Percentiles rank a stretch among this genome's conserved stretches.
phyloP scores from a whole-genome alignment of 2,888 invertebrate species.

The Tridacna gigas region DNA sequence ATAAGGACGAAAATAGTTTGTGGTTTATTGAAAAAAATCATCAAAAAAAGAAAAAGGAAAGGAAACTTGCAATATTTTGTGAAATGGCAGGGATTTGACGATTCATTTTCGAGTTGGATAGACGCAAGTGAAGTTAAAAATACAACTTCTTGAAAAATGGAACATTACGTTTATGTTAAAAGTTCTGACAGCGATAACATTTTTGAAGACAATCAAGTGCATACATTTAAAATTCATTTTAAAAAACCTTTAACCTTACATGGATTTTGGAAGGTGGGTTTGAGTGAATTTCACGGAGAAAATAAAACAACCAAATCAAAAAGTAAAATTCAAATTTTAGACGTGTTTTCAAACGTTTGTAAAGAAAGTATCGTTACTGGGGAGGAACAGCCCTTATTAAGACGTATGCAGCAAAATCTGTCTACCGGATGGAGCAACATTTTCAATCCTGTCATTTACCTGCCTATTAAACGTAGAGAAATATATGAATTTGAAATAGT shows the following conservation, averaged over 20 bases:
- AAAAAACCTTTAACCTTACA: slow-evolving; percentile 4
- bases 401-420: slow-evolving; percentile 41
- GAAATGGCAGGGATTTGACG: slow-evolving; percentile 33
- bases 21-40: no score
- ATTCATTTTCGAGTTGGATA: slow-evolving; percentile 36
- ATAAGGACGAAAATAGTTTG: slow-evolving; percentile 43
- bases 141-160: slow-evolving; percentile 22
- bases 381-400: slow-evolving; percentile 42
- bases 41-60: no score
- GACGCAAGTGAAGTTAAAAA: slow-evolving; percentile 21
- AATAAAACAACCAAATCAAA: not conserved
- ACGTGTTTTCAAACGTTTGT: slow-evolving; percentile 50
- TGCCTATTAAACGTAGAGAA: slow-evolving; percentile 51
- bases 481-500: slow-evolving; percentile 44
- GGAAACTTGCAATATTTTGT: slow-evolving; percentile 31
- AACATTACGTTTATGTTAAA: slow-evolving; percentile 27
- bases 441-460: slow-evolving; percentile 35
- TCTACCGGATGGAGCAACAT: slow-evolving; percentile 38
- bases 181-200: slow-evolving; percentile 20
- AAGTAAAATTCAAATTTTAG: slow-evolving; percentile 18
- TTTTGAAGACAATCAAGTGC: slow-evolving; percentile 28
- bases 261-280: slow-evolving; percentile 45
- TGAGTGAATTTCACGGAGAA: slow-evolving; percentile 48
- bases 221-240: slow-evolving; percentile 26
- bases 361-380: slow-evolving; percentile 54